Base-by-base conservation (phyloP, 2,888 invertebrate species). In the Eupithecia exiguata region DNA sequence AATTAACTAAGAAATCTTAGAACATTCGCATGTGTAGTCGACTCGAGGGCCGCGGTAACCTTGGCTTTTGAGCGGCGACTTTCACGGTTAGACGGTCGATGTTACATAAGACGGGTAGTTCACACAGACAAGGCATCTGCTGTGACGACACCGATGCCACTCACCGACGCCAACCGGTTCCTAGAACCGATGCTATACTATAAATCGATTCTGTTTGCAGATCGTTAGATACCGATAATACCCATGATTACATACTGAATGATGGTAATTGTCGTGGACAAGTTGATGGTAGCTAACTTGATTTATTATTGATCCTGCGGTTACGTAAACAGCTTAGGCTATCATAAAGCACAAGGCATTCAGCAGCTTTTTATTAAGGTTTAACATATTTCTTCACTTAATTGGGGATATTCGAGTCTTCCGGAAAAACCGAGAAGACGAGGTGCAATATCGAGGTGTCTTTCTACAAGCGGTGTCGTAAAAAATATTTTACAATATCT, bases 41-140 rank as follows among this genome's bases (percentile, higher is more conserved):
- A 84, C 87, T 86, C 89, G 92, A 92, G 89, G 92, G 93, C 90
- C 92, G 86, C 85, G 89, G 84, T 93, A 93, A 94, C 94, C 94
- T 94, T 94, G 94, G 94, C 93, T 93, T 93, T 94, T 93, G 93
- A 93, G 91, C 91, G 92, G 91, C 88, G 91, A 94, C 94, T 94
- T 94, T 94, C 94, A 94, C 94, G 94, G 94, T 94, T 94, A 93
- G 93, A 91, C 92, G 90, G 92, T 85, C 88, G 91, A 81, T 79
- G 87, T 92, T 93, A 93, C 91, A 92, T 93, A 92, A 94, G 93
- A 92, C 91, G 92, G 84, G 85, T 83, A 81, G 83, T 82, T 81
- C 84, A 83, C 83, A 77, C 46, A 72, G 79, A 76, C 77, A 80
- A 72, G 79, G 76, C 78, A 80, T 78, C 91, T 89, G 88, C 89